Base-by-base conservation (phyloP, 2,797 vertebrate species). In the Tokudaia muenninki region DNA sequence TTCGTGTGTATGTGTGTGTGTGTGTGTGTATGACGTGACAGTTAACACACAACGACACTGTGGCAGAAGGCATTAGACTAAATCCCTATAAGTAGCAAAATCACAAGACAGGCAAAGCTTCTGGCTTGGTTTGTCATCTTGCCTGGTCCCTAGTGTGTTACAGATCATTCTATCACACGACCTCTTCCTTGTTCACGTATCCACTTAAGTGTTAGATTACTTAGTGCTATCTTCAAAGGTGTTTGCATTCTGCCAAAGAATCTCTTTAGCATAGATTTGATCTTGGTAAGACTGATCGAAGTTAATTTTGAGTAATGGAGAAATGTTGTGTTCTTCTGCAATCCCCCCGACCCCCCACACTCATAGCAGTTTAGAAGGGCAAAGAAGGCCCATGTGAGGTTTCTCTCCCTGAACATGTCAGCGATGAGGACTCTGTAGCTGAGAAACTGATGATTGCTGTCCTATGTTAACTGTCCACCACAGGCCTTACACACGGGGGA, bases 61-160 rank as follows among this genome's bases (percentile, higher is more conserved):
- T 57, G 44, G 80, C 50, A 0, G 10, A 10, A 55, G 2, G 3
- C n/a, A 6, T 50, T 21, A 24, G 72, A 55, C 2, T 12, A 16
- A 21, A 6, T 24, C 41, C 70, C 0, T 0, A 1, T 2, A 78
- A 79, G 9, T 17, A 6, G 78, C 41, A 44, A n/a, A 7, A 7
- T 14, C 0, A 3, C 74, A 21, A 41, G 70, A 50, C 3, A 6
- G 21, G 11, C 6, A 44, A 34, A 52, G 4, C 57, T 80, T 50
- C 74, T 17, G 1, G 55, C 16, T 3, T 16, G 26, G 26, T 0
- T n/a, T 12, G 10, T 0, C 2, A 24, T 9, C 7, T 11, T 75
- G 50, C 65, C 41, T 13, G 10, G 78, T 57, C 50, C 65, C 3
- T 14, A 74, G n/a, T 6, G 14, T 44, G 26, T 57, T 12, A 57